Evolutionary conservation across 2,797 vertebrate species (phyloP).

Genomic region (Microctenopoma lineatum): DNA sequence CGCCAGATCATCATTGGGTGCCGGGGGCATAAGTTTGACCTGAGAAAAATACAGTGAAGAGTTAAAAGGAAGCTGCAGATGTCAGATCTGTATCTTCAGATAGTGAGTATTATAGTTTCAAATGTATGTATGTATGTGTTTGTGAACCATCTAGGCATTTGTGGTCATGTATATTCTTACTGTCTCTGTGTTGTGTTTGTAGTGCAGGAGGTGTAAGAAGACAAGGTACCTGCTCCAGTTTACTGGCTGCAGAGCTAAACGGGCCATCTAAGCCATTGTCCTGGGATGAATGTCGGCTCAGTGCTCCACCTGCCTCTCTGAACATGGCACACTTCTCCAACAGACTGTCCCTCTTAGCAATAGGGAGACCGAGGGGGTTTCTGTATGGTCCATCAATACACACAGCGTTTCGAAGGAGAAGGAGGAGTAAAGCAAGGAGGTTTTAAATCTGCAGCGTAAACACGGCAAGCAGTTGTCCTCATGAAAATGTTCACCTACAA

Average conservation of each 20-base stretch:
- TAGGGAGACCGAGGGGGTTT: slow-evolving; percentile 86
- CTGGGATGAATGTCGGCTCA: slow-evolving; percentile 85
- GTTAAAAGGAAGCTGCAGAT: not conserved
- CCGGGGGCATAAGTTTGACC: slow-evolving; percentile 94
- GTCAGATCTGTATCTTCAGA: not conserved
- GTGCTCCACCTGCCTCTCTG: slow-evolving; percentile 85
- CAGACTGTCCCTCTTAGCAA: slow-evolving; percentile 94
- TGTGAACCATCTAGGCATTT: not conserved
- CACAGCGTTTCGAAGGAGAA: not conserved
- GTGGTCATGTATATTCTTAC: not conserved
- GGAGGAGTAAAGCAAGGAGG: not conserved
- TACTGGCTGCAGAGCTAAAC: slow-evolving; percentile 69
- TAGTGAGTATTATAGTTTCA: not conserved
- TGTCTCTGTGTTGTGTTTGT: not conserved
- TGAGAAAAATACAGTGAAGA: slow-evolving; percentile 55
- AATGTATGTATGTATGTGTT: too few species aligned
- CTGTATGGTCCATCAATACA: slow-evolving; percentile 65
- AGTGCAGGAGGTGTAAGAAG: not conserved
- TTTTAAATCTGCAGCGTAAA: not conserved
- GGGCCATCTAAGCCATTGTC: slow-evolving; percentile 84
- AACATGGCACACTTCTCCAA: slow-evolving; percentile 96
- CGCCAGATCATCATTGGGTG: slow-evolving; percentile 94
- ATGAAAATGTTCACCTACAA: slow-evolving; percentile 82
- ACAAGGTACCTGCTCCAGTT: slow-evolving; percentile 89
- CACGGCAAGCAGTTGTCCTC: not conserved